These are phyloP conservation scores for Petaurus breviceps DNA, from an alignment of 2,113 vertebrate species.

Conservation along the genomic window DNA sequence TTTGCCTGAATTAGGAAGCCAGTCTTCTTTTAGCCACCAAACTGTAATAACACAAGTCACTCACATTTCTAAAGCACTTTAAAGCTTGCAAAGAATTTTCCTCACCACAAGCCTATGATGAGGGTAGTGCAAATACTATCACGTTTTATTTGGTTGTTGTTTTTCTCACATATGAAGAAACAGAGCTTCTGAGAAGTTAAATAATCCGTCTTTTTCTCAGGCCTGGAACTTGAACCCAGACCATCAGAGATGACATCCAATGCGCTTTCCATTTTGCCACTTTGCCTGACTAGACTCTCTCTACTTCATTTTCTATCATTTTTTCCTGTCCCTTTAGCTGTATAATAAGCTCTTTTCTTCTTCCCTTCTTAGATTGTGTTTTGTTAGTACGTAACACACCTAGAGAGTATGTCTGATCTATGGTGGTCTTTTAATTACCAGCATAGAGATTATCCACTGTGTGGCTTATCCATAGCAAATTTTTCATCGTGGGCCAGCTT, in stretches of 20 bases:
- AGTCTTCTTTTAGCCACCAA: neutral
- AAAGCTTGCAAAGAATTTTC: neutral
- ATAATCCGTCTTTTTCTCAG: neutral
- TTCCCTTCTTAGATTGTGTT: neutral
- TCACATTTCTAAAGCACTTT: neutral
- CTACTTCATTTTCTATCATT: neutral
- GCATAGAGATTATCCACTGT: constrained; percentile 46
- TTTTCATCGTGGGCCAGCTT: constrained; percentile 38
- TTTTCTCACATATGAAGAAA: neutral
- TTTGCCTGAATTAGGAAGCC: neutral
- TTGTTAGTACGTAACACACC: constrained; percentile 4
- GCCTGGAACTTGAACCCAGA: neutral
- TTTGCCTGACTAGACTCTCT: neutral
- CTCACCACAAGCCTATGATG: neutral
- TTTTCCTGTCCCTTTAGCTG: neutral
- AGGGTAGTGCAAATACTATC: neutral
- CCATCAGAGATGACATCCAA: neutral
- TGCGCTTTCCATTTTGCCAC: neutral
- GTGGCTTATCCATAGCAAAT: constrained; percentile 34
- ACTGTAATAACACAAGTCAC: neutral
- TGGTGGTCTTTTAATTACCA: constrained; percentile 44
- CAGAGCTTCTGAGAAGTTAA: neutral
- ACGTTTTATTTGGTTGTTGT: neutral
- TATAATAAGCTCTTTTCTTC: neutral
- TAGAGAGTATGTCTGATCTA: constrained; percentile 11